Evolutionary conservation across 2,888 invertebrate genomes (phyloP), one percentile per base, ranked within the genome.

Genomic region (Drosophila mettleri): DNA sequence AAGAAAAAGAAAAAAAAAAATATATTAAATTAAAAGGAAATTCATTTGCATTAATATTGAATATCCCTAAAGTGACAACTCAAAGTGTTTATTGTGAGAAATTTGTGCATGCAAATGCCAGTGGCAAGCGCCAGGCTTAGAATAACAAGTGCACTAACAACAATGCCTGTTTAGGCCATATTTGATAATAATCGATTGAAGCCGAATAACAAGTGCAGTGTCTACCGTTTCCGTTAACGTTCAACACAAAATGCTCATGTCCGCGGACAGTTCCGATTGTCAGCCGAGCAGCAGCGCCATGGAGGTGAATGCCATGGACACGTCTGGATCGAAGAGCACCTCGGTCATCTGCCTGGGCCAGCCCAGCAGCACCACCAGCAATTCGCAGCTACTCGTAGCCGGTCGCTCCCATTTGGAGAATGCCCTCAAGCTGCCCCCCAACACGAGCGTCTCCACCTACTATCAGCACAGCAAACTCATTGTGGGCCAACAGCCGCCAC

Each of bases 261-360:
- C 92, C 73, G 92, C 92, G 61, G 92, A 92, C 88, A 92, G 92
- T 81, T 92, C 92, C 49, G 91, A 91, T 84, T 91, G 91, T 85
- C 90, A 86, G 80, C 81, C 90, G 65, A 89, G 88, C 65, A 90
- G 90, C 72, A 87, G 88, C 85, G 70, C 83, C 64, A 74, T 71
- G 78, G 75, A 75, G 20, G 33, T 49, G 7, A 31, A 22, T 12
- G 12, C 54, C 38, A 63, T 49, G 39, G 72, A 67, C 9, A n/a
- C 65, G 7, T 20, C 52, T 6, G 72, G 79, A 70, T 85, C 81
- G 46, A 88, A 86, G 75, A 82, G 86, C 49, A 48, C 33, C 33
- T 91, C 91, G 14, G 91, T 91, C 58, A 91, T 91, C 64, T 89
- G 91, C 61, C 83, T 89, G 69, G 71, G 69, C 41, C 59, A 69